Percentiles rank a stretch among this genome's conserved stretches.
Evolutionary conservation across 1,140 invertebrate genomes (phyloP).

Genomic region (Rhopalosiphum padi): DNA sequence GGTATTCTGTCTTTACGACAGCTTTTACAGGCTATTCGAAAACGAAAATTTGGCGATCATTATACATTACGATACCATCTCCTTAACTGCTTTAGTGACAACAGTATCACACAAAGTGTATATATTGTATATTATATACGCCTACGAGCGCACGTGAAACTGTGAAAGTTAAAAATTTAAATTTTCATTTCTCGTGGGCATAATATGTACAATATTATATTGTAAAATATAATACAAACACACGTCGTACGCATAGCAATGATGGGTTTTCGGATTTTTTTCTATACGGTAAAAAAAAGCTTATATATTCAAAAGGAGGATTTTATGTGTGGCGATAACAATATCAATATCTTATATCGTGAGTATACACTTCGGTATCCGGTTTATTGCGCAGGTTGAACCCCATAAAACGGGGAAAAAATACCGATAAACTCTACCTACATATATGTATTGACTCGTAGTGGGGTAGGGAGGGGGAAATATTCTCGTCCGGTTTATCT

Average conservation of each 20-base stretch:
- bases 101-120: background rate
- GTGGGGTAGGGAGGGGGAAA: background rate
- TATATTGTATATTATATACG: too few species aligned
- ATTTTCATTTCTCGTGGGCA: constrained; percentile 40
- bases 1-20: background rate
- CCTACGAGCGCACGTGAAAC: background rate
- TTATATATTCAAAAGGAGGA: constrained; percentile 40
- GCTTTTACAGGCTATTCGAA: background rate
- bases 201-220: background rate
- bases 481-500: background rate
- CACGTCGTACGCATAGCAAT: background rate
- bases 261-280: constrained; percentile 2
- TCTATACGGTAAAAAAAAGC: background rate
- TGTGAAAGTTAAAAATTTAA: constrained; percentile 25
- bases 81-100: background rate
- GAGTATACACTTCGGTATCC: constrained; percentile 2
- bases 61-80: background rate
- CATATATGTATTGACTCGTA: background rate
- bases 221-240: background rate
- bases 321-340: constrained; percentile 46
- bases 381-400: constrained; percentile 51
- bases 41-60: background rate
- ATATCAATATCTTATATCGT: constrained; percentile 48
- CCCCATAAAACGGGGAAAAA: constrained; percentile 5
- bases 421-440: constrained; percentile 41